Base-by-base conservation (phyloP, 2,113 vertebrate species). In the Onychostoma macrolepis region DNA sequence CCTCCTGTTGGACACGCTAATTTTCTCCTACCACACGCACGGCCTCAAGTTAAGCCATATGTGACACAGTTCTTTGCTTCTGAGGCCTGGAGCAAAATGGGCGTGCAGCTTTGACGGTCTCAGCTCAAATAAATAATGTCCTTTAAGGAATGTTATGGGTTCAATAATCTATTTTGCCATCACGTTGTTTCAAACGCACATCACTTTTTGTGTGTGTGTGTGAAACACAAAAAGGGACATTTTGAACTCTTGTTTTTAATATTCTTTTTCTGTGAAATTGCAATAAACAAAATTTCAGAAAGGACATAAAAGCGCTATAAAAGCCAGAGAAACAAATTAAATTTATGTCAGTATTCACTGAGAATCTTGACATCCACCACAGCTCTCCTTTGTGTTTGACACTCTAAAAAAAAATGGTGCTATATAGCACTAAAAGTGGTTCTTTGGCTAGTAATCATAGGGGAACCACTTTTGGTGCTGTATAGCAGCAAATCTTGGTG, bases 31-130 rank as follows among this genome's bases (percentile, higher is more conserved):
- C 45, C 45, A 26, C 72, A 75, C 38, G 72, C 41, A 12, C 2
- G 5, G 72, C 24, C 93, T 91, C 90, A 93, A 93, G 91, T 89
- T 83, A 36, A 6, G 83, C 81, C 85, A 92, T 90, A 91, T 88
- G 91, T 91, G 82, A 13, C 53, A 58, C 48, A n/a, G 28, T 58
- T 61, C 21, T 61, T 80, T 61, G 21, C 11, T 80, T 58, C 19
- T 12, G 10, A 53, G 45, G 12, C 45, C 12, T 38, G 36, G 38
- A 26, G 38, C 4, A 75, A 75, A 9, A 50, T 78, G 45, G 28
- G 30, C 24, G 8, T 78, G 26, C 11, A 30, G 45, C n/a, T 78
- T 30, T 9, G 6, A 78, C 3, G 3, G 10, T 78, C n/a, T 33
- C 77, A 58, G 30, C 30, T 58, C 77, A 56, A 56, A 1, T 28